phyloP scores from a whole-genome alignment of 2,113 vertebrate species.

The Clarias macrocephalus region DNA sequence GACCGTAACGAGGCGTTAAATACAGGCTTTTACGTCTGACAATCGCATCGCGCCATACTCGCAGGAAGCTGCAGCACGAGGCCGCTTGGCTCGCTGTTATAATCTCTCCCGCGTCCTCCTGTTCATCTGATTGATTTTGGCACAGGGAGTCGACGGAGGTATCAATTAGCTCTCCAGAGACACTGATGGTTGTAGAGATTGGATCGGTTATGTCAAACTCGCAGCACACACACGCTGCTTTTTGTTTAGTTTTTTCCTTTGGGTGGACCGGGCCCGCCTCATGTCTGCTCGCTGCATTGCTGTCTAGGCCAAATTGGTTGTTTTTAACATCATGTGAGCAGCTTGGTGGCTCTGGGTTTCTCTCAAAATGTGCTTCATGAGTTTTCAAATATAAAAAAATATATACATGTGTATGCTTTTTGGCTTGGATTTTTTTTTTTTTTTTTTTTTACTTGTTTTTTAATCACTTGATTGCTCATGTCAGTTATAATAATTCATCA shows the following conservation, averaged over 20 bases:
- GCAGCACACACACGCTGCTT: background rate
- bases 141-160: background rate
- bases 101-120: background rate
- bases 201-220: background rate
- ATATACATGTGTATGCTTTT: too few species aligned
- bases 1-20: background rate
- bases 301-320: background rate
- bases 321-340: background rate
- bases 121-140: conserved; percentile 26
- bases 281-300: background rate
- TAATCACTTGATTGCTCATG: background rate
- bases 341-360: background rate
- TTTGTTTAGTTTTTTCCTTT: background rate
- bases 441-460: background rate
- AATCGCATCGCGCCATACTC: background rate
- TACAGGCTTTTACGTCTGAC: background rate
- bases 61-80: background rate
- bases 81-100: background rate
- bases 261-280: too few species aligned
- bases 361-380: background rate
- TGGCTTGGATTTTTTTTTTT: background rate
- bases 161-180: background rate
- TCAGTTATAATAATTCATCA: background rate
- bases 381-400: background rate
- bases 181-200: background rate